phyloP scores from a whole-genome alignment of 2,113 vertebrate species.

The Anolis carolinensis region DNA sequence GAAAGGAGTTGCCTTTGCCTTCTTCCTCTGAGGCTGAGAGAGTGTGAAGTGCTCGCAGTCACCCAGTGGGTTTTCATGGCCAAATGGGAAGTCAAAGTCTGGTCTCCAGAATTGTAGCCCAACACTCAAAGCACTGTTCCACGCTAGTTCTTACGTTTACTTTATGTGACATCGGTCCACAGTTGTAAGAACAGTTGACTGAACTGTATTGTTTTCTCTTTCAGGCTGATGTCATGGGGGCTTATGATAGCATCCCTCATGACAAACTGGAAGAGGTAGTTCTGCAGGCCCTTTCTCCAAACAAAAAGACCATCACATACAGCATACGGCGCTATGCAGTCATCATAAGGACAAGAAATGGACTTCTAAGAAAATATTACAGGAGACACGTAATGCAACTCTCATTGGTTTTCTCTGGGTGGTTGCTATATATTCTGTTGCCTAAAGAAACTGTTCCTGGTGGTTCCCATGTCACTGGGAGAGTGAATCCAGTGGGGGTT shows the following conservation, averaged over 20 bases:
- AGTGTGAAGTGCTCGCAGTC: no score
- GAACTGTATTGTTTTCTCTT: not conserved
- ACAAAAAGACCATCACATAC: conserved; percentile 73
- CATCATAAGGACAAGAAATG: conserved; percentile 75
- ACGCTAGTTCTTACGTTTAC: not conserved
- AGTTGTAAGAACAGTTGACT: not conserved
- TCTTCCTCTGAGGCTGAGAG: no score
- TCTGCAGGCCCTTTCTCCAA: conserved; percentile 69
- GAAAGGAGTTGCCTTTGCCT: no score
- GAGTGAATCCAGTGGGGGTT: no score
- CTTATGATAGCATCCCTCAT: conserved; percentile 90
- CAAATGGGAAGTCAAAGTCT: no score
- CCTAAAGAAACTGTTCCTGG: not conserved
- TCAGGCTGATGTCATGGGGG: conserved; percentile 88
- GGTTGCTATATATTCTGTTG: not conserved
- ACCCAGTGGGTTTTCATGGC: no score
- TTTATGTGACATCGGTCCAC: not conserved
- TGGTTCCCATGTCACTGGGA: no score
- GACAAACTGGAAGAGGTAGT: conserved; percentile 86
- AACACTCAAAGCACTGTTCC: not conserved
- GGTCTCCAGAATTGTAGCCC: not conserved
- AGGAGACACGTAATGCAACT: conserved; percentile 75
- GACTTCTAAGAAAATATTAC: conserved; percentile 77
- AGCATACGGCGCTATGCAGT: conserved; percentile 82
- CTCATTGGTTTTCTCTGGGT: not conserved